phyloP scores from a whole-genome alignment of 2,113 vertebrate species.

The Gnathonemus longibarbis region DNA sequence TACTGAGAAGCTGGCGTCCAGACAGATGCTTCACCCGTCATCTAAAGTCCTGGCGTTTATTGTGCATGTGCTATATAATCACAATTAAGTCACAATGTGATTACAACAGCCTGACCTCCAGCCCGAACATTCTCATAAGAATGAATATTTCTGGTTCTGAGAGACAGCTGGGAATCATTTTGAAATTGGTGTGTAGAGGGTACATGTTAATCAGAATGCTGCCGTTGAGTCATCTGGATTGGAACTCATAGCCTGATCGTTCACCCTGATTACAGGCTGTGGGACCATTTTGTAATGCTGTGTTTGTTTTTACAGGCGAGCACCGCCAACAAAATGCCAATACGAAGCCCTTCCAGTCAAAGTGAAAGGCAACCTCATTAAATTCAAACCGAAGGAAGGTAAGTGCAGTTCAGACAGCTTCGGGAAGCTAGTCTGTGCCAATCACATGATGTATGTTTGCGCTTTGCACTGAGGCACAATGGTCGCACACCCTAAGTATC shows the following conservation, averaged over 20 bases:
- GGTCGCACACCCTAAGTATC: background rate
- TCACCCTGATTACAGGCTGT: background rate
- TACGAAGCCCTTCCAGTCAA: slow-evolving; percentile 68
- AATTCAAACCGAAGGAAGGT: slow-evolving; percentile 82
- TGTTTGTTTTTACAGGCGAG: slow-evolving; percentile 66
- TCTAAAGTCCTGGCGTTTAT: no score
- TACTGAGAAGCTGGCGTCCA: no score
- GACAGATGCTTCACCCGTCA: no score
- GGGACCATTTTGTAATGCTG: background rate
- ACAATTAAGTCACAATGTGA: no score
- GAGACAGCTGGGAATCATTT: background rate
- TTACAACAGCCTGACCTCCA: background rate
- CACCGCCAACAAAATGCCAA: slow-evolving; percentile 76
- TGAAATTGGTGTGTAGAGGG: background rate
- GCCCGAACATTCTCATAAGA: background rate
- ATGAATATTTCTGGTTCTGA: background rate
- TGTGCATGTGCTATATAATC: no score
- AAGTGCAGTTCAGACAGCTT: slow-evolving; percentile 46
- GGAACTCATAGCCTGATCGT: background rate
- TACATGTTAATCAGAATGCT: background rate
- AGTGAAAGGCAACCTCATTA: slow-evolving; percentile 68
- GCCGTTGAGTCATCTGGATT: background rate
- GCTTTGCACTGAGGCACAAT: background rate
- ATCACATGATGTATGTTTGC: background rate
- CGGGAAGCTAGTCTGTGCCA: background rate